Percentiles rank a stretch among this genome's conserved stretches.
Evolutionary conservation across 2,113 vertebrate species (phyloP).

Genomic region (Sorex fumeus): DNA sequence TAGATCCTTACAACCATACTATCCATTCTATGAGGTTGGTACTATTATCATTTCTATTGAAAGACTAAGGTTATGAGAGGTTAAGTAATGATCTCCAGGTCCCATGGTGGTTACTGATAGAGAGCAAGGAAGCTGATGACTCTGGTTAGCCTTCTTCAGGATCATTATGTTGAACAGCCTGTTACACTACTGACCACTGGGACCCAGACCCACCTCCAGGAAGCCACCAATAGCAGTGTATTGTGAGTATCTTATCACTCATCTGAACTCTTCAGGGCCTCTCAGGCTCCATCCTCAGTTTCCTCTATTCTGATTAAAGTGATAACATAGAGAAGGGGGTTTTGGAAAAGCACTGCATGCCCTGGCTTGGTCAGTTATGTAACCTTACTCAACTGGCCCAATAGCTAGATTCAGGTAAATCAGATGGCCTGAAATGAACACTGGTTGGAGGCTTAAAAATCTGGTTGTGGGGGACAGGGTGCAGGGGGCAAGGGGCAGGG

Average conservation of each 20-base stretch:
- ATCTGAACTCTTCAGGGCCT: constrained; percentile 64
- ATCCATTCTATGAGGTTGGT: not conserved
- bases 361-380: constrained; percentile 67
- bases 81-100: constrained; percentile 22
- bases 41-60: constrained; percentile 50
- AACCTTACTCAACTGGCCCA: constrained; percentile 2
- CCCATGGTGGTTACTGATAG: not conserved
- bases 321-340: constrained; percentile 77
- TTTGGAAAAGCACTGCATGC: constrained; percentile 70
- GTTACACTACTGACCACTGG: not conserved
- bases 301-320: constrained; percentile 73
- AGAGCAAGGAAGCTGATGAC: not conserved
- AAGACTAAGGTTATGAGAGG: constrained; percentile 8
- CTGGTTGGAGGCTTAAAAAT: constrained; percentile 39
- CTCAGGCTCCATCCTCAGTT: constrained; percentile 36
- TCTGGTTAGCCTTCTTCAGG: not conserved
- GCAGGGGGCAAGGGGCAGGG: too few relatives aligned
- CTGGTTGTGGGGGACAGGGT: too few relatives aligned
- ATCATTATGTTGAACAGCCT: not conserved
- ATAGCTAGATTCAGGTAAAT: constrained; percentile 35
- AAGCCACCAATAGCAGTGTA: constrained; percentile 11
- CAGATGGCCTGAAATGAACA: constrained; percentile 66
- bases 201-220: not conserved
- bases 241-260: constrained; percentile 65
- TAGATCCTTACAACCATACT: constrained; percentile 3